Evolutionary conservation across 2,888 invertebrate genomes (phyloP).

Genomic region (Boloria euphrosyne): DNA sequence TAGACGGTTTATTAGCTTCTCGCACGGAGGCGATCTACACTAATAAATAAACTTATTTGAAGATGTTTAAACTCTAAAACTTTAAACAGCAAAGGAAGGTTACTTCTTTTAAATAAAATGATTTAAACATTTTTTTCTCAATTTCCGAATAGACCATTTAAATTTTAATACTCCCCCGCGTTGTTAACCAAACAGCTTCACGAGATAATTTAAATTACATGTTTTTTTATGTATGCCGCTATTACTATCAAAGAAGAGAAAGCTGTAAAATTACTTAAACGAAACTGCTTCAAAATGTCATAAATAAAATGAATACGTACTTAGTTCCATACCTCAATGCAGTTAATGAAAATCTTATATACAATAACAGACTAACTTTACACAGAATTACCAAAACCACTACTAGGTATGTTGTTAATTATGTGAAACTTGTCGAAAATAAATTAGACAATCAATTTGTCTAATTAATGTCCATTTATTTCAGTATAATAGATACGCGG

Average conservation of each 20-base stretch:
- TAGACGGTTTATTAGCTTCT: constrained; percentile 31
- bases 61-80: constrained; percentile 11
- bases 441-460: no score
- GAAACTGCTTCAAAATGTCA: neutral
- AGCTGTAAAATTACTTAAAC: neutral
- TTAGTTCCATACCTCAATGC: no score
- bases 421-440: no score
- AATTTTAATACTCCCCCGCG: no score
- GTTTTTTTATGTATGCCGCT: neutral
- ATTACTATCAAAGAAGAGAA: constrained; percentile 1
- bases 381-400: no score
- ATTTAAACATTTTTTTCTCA: neutral
- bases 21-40: constrained; percentile 9
- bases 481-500: no score
- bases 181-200: constrained; percentile 8
- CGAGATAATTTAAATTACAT: constrained; percentile 5
- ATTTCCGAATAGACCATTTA: neutral
- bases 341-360: no score
- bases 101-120: neutral
- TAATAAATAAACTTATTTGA: neutral
- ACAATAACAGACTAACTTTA: no score
- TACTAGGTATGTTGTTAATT: no score
- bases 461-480: no score
- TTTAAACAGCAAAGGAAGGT: neutral
- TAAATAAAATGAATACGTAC: neutral